Percentiles rank a stretch among this genome's conserved stretches.
phyloP scores from a whole-genome alignment of 2,113 vertebrate genomes.

The Proterorhinus semilunaris region DNA sequence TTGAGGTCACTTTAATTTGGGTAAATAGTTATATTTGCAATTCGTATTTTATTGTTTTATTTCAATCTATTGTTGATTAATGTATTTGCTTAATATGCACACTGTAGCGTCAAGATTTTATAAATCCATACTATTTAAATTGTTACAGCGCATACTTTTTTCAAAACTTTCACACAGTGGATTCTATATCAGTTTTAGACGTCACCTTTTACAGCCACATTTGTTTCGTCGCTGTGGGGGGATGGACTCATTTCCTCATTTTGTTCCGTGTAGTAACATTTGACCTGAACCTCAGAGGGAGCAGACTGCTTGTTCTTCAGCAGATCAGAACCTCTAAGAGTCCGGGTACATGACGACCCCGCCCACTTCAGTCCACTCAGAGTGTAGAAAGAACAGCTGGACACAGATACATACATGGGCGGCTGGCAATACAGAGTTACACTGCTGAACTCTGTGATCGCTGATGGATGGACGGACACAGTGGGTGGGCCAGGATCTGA shows the following conservation, averaged over 20 bases:
- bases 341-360: background rate
- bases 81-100: no score
- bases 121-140: no score
- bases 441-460: background rate
- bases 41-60: no score
- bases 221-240: background rate
- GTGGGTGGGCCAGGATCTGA: background rate
- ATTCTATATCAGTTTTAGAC: no score
- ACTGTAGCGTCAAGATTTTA: no score
- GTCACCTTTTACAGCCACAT: no score
- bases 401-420: background rate
- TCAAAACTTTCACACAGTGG: no score
- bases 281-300: slow-evolving; percentile 13
- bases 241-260: background rate
- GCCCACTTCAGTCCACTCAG: background rate
- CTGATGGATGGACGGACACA: background rate
- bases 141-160: no score
- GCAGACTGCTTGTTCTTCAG: background rate
- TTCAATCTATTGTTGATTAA: no score
- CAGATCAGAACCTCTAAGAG: slow-evolving; percentile 9
- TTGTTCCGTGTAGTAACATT: background rate
- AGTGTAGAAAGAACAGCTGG: background rate
- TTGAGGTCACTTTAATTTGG: no score
- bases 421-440: background rate
- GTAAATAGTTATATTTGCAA: no score